Percentiles rank a stretch among this genome's conserved stretches.
These are phyloP conservation scores for Parasteatoda tepidariorum DNA, from an alignment of 1,140 invertebrate species.

Conservation along the genomic window DNA sequence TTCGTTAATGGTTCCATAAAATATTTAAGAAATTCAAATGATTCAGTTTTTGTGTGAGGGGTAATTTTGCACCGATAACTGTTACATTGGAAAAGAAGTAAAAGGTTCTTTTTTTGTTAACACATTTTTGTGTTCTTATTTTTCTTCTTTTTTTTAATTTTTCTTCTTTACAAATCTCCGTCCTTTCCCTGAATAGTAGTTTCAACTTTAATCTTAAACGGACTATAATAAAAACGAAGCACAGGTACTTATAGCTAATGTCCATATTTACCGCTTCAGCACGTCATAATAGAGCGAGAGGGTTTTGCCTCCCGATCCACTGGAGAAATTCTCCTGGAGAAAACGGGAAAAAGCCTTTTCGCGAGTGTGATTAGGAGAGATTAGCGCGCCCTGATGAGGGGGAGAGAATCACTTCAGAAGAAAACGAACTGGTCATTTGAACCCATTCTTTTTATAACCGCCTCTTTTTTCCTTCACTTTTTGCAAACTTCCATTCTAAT, in stretches of 20 bases:
- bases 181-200: conserved; percentile 50
- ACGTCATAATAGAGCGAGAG: conserved; percentile 57
- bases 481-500: not conserved
- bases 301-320: not conserved
- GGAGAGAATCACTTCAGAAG: conserved; percentile 3
- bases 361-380: conserved; percentile 57
- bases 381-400: conserved; percentile 54
- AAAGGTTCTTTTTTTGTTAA: conserved; percentile 56
- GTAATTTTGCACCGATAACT: conserved; percentile 57
- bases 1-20: conserved; percentile 65
- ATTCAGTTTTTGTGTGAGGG: conserved; percentile 60
- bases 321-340: conserved; percentile 6
- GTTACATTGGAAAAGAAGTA: conserved; percentile 47
- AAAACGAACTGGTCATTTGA: conserved; percentile 34
- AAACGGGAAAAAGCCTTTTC: conserved; percentile 20
- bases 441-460: conserved; percentile 30
- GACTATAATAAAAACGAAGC: conserved; percentile 60
- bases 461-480: not conserved
- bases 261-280: conserved; percentile 61
- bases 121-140: conserved; percentile 10
- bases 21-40: conserved; percentile 65
- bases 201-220: conserved; percentile 59
- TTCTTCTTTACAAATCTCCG: conserved; percentile 34
- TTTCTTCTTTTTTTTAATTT: conserved; percentile 9
- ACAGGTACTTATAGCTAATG: conserved; percentile 60